Evolutionary conservation across 2,797 vertebrate species (phyloP), one percentile per base, ranked within the genome.

Genomic region (Mergus octosetaceus): DNA sequence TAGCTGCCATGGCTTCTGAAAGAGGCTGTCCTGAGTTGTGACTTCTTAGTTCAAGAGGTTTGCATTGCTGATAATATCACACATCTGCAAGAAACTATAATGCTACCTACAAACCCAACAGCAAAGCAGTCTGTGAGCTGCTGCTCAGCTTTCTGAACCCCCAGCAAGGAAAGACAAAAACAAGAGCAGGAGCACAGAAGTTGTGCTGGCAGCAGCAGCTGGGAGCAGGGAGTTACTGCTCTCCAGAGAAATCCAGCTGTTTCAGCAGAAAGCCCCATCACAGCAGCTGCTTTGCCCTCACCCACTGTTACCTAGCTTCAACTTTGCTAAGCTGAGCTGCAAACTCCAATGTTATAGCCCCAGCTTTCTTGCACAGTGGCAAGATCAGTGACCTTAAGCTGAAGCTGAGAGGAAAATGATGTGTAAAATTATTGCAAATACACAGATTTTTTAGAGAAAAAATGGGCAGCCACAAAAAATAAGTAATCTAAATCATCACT

Each of bases 381-480:
- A 66, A 85, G 18, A 78, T 8, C 47, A 64, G 36, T 38, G 54
- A 64, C 49, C 51, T 83, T 57, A 74, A 83, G 38, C 18, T 3
- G 3, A 80, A 69, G n/a, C 7, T 14, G 28, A 66, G 53, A 17
- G 6, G 11, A 8, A 81, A 85, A 72, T 47, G 13, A 10, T 61
- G 17, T 43, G 27, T 18, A 81, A 8, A 41, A n/a, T 14, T 90
- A 53, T 39, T 70, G 38, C 6, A 87, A 27, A 76, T 36, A 76
- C 4, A 36, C 19, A 45, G 24, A 70, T 45, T 79, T 84, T 84
- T 34, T 49, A 76, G 73, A 89, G 47, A 85, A 95, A 73, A 92
- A 91, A 87, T 69, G 24, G 49, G 94, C 72, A 85, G 66, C 65
- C 89, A 85, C 39, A 87, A 95, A 73, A 91, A 87, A 54, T 72